Evolutionary conservation across 1,140 invertebrate species (phyloP), one percentile per base, ranked within the genome.

Genomic region (Zophobas atratus): DNA sequence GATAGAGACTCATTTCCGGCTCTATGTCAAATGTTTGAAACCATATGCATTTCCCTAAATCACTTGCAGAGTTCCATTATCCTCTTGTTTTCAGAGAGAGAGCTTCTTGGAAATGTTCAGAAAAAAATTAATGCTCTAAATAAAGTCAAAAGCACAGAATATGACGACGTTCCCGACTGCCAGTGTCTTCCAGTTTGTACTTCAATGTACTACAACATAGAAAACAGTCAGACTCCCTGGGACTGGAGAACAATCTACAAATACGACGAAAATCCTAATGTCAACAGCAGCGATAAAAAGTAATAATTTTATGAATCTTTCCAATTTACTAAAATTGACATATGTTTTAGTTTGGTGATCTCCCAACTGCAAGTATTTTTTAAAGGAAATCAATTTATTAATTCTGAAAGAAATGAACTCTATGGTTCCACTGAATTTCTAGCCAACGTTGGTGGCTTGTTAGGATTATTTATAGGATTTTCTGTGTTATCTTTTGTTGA

Each of bases 391-490:
- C 90, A 92, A 77, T 92, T 92, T 76, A 92, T 91, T 38, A 90
- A 20, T 20, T 91, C 89, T 0, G 86, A 87, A 70, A 87, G 91
- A 2, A 92, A 89, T 0, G 90, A 92, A 82, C 84, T 92, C 0
- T 92, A 90, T 80, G 91, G 91, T 0, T 87, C 89, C 41, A 90
- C 90, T 0, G 91, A 92, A 75, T 90, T 92, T 80, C 87, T 92
- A 8, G 91, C 92, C n/a, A 92, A 92, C 81, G 90, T 90, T 76
- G 92, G 92, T 4, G 91, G 92, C 74, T 85, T 92, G 20, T 87
- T 92, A 1, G 91, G 92, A 1, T 87, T 93, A 1, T 92, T 91
- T 78, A 89, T 92, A 85, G 91, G 92, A 8, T 92, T 93, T 84
- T 92, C 91, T 1, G 88, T 92, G 75, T 82, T 92, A 1, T 92